Conservation (phyloP, 2,888 invertebrate genomes). For the Slavum lentiscoides region DNA sequence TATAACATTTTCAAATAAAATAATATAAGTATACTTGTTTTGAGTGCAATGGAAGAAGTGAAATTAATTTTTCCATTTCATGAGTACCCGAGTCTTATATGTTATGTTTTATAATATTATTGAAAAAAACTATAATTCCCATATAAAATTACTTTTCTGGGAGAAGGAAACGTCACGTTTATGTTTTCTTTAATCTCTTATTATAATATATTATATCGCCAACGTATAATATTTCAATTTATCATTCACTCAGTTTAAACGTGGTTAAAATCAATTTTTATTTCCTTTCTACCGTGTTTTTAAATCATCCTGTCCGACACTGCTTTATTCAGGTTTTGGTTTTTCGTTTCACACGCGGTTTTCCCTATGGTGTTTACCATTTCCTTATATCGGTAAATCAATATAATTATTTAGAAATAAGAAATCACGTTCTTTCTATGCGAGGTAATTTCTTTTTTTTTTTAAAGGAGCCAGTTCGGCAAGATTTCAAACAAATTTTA, state of each 20-base stretch:
- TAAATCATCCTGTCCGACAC: neutral
- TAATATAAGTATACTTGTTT: too few relatives aligned
- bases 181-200: neutral
- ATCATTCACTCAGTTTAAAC: neutral
- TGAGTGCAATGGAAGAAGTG: too few relatives aligned
- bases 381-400: neutral
- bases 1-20: too few relatives aligned
- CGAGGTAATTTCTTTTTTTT: too few relatives aligned
- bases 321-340: neutral
- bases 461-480: too few relatives aligned
- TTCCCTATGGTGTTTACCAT: neutral
- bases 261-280: neutral
- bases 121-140: neutral
- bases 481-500: too few relatives aligned
- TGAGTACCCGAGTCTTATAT: neutral
- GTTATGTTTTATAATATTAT: neutral
- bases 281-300: neutral
- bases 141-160: neutral
- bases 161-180: neutral
- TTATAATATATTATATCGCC: too few relatives aligned
- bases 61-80: too few relatives aligned
- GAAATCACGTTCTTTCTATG: too few relatives aligned
- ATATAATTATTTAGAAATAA: too few relatives aligned
- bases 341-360: neutral
- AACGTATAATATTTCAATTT: neutral